Evolutionary conservation across 2,113 vertebrate genomes (phyloP).

Genomic region (Onychostruthus taczanowskii): DNA sequence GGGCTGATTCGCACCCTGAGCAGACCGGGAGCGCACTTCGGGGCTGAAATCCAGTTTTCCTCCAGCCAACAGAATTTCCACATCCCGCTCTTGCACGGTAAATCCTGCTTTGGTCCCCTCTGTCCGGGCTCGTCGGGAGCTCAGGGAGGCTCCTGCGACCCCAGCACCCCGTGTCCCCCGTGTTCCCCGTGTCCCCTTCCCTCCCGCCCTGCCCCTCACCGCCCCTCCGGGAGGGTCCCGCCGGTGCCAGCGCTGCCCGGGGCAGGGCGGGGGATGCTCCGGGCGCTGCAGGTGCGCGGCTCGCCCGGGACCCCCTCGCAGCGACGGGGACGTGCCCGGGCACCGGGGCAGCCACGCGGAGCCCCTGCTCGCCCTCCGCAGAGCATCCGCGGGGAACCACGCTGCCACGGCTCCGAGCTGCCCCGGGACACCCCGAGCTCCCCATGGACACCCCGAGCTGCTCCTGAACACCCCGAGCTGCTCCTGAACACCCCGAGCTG

Average conservation of each 20-base stretch:
- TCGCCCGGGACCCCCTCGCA: neutral
- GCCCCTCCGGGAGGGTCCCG: neutral
- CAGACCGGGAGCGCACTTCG: accelerated
- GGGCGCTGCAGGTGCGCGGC: neutral
- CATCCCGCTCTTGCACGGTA: neutral
- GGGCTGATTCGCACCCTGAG: neutral
- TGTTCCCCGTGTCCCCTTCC: neutral
- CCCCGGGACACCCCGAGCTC: no score
- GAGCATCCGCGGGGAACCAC: neutral
- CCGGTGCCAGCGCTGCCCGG: neutral
- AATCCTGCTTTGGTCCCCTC: neutral
- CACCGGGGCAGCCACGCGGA: neutral
- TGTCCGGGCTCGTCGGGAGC: neutral
- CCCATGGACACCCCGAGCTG: no score
- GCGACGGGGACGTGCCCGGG: neutral
- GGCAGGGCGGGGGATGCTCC: neutral
- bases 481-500: no score
- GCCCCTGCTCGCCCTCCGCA: no score
- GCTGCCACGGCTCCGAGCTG: neutral
- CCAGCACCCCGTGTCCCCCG: neutral
- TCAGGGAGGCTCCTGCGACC: neutral
- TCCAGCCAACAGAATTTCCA: neutral
- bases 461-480: no score
- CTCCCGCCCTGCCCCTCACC: neutral
- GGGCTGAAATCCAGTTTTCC: accelerated